Evolutionary conservation across 1,140 invertebrate species (phyloP), one percentile per base, ranked within the genome.

Genomic region (Drosophila ironensis): DNA sequence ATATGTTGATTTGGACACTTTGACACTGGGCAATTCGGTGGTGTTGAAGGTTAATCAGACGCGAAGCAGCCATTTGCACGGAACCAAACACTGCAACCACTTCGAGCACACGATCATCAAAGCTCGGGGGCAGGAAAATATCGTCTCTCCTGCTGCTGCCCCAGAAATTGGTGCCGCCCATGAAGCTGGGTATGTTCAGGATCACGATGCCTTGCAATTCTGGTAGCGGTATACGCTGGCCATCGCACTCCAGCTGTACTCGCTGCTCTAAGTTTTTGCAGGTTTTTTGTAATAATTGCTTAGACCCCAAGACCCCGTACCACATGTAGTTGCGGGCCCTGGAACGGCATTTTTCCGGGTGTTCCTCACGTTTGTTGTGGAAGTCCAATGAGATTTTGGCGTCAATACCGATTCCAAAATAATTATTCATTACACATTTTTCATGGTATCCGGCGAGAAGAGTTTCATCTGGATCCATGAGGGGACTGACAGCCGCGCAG

Each of bases 151-250:
- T 96, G 4, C 94, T 95, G 4, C 94, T 96, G 54, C 97, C 98
- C 98, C 98, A 99, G 89, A 99, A 99, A 90, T 99, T 99, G n/a
- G 97, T 98, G 24, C 98, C 98, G 5, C 98, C 98, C 95, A 98
- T 98, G 90, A 98, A 99, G 87, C 97, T 98, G 17, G 97, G 97
- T 91, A 99, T 99, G 90, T 99, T 99, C 22, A 99, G 92, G 38
- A 99, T 96, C 9, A 99, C 98, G 76, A 99, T 98, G 9, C 98
- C 98, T 91, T 99, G 98, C 12, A 99, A 91, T 59, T 96, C 97
- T 1, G 98, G 98, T 17, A 98, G 90, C 0, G 97, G 96, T 72
- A 98, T 97, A 53, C 96, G 92, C 89, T 97, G 95, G 0, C 97
- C 97, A 88, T 98, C 97, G 88, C 97, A 98, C 90, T 98, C 97